Evolutionary conservation across 2,113 vertebrate species (phyloP).

Genomic region (Chaenocephalus aceratus): DNA sequence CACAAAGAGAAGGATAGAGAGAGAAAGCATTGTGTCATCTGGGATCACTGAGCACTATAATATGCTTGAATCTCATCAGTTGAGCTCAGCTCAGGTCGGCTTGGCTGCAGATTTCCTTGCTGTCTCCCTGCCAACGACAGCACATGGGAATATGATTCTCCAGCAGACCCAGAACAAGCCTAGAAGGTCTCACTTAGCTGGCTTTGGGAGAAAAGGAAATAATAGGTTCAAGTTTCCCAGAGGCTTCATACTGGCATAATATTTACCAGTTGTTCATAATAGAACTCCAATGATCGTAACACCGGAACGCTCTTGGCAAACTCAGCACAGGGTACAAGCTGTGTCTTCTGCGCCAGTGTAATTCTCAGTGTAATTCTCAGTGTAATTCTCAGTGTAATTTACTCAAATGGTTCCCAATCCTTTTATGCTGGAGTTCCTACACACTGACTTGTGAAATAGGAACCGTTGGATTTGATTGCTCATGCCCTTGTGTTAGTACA

Average conservation of each 20-base stretch:
- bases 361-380: slow-evolving; percentile 38
- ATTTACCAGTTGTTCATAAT: slow-evolving; percentile 62
- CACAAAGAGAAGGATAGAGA: slow-evolving; percentile 23
- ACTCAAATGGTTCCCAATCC: neutral
- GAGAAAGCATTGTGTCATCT: slow-evolving; percentile 54
- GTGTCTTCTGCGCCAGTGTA: slow-evolving; percentile 23
- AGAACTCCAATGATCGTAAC: slow-evolving; percentile 43
- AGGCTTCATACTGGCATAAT: slow-evolving; percentile 55
- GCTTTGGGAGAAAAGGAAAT: slow-evolving; percentile 48
- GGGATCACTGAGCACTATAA: slow-evolving; percentile 82
- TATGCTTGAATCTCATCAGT: slow-evolving; percentile 72
- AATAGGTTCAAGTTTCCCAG: slow-evolving; percentile 53
- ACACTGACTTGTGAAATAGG: slow-evolving; percentile 1
- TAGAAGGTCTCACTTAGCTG: slow-evolving; percentile 66
- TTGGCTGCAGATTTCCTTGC: slow-evolving; percentile 54
- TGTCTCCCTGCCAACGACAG: slow-evolving; percentile 64
- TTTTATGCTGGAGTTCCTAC: slow-evolving; percentile 22
- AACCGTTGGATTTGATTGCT: slow-evolving; percentile 1
- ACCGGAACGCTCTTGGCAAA: slow-evolving; percentile 44
- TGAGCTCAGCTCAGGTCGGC: slow-evolving; percentile 52
- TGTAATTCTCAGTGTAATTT: slow-evolving; percentile 20
- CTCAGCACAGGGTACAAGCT: slow-evolving; percentile 7
- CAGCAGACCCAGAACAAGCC: slow-evolving; percentile 54
- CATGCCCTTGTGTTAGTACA: slow-evolving; percentile 1
- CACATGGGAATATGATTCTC: slow-evolving; percentile 65